Evolutionary conservation across 2,113 vertebrate species (phyloP).

Genomic region (Ciconia maguari): DNA sequence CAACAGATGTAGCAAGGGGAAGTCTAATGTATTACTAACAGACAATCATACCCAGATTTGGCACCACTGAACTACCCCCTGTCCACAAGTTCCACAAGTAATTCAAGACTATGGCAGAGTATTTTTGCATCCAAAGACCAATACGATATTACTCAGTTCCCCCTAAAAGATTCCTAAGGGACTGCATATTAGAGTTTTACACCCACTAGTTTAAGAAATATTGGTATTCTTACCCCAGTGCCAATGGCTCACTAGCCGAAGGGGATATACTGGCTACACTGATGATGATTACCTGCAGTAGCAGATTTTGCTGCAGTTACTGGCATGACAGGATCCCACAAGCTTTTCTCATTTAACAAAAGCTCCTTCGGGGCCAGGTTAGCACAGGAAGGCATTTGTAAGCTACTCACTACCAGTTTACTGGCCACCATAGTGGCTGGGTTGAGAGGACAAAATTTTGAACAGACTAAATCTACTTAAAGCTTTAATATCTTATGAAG

Average conservation of each 20-base stretch:
- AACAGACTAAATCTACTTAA: not conserved
- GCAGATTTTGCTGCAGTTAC: not conserved
- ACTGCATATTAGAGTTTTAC: not conserved
- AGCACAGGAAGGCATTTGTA: not conserved
- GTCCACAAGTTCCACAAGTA: not conserved
- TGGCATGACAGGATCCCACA: not conserved
- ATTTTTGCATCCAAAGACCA: not conserved
- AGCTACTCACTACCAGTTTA: not conserved
- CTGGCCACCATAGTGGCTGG: not conserved
- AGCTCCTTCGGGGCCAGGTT: not conserved
- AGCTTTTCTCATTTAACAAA: not conserved
- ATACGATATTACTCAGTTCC: not conserved
- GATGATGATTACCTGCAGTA: not conserved
- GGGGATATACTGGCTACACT: not conserved
- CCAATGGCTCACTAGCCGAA: not conserved
- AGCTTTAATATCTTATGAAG: not conserved
- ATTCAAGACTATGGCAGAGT: not conserved
- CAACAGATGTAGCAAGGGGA: not conserved
- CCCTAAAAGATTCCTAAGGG: not conserved
- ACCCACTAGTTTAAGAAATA: not conserved
- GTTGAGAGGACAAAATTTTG: not conserved
- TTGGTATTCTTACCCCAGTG: not conserved
- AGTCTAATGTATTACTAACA: not conserved
- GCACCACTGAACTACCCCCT: not conserved
- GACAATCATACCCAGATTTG: not conserved